These are phyloP conservation scores for Glyptemys insculpta DNA, from an alignment of 2,797 vertebrate genomes.

Conservation along the genomic window DNA sequence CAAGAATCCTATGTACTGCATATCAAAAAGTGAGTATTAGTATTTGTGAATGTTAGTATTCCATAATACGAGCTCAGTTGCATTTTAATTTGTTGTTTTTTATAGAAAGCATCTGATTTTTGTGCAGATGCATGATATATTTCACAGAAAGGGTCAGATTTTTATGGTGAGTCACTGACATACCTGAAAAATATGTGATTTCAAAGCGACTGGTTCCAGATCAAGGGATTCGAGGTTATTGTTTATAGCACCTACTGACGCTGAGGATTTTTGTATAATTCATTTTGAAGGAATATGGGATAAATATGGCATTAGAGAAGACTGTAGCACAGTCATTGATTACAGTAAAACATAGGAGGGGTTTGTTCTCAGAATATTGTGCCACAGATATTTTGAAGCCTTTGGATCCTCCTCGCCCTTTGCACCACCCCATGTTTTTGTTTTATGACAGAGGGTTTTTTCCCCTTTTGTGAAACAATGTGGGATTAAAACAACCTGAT, in stretches of 20 bases:
- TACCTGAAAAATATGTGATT: neutral
- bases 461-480: neutral
- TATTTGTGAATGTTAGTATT: neutral
- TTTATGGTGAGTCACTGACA: neutral
- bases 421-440: neutral
- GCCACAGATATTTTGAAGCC: neutral
- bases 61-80: neutral
- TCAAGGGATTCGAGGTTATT: neutral
- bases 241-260: neutral
- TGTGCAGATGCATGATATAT: neutral
- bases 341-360: neutral
- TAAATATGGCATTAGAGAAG: neutral
- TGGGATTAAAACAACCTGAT: neutral
- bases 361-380: neutral
- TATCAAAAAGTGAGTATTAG: neutral
- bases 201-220: neutral
- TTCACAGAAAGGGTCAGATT: neutral
- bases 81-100: neutral
- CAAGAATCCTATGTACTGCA: neutral
- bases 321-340: neutral
- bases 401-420: neutral
- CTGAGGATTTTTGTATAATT: neutral
- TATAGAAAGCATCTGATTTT: neutral
- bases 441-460: neutral
- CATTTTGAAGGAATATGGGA: neutral